phyloP scores from a whole-genome alignment of 2,113 vertebrate species.

The Triplophysa rosa region DNA sequence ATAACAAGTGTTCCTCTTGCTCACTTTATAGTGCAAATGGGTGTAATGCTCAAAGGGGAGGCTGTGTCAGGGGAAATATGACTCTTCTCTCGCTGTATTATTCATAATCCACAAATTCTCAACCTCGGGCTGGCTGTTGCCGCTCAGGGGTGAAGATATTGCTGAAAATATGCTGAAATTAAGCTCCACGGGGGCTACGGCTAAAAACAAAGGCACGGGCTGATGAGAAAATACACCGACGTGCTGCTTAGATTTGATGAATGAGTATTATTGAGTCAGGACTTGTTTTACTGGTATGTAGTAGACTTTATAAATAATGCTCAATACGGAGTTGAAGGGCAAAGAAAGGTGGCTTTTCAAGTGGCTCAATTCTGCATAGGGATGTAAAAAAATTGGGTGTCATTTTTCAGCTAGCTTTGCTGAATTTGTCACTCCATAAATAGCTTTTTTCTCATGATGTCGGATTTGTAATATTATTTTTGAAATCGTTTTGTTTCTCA shows the following conservation, averaged over 20 bases:
- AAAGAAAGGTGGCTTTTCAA: neutral
- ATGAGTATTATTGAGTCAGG: conserved; percentile 35
- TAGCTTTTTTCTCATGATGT: neutral
- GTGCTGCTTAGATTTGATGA: conserved; percentile 18
- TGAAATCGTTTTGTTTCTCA: neutral
- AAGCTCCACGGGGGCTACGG: conserved; percentile 21
- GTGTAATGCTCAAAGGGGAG: conserved; percentile 44
- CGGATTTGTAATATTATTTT: neutral
- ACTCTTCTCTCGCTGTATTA: conserved; percentile 43
- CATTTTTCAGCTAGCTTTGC: conserved; percentile 2
- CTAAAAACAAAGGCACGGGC: conserved; percentile 30
- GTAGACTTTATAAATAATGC: conserved; percentile 19
- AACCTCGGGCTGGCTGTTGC: conserved; percentile 28
- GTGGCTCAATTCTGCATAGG: conserved; percentile 3
- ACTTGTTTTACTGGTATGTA: conserved; percentile 17
- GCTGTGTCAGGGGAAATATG: conserved; percentile 42
- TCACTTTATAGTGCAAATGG: conserved; percentile 58
- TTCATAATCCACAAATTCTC: conserved; percentile 46
- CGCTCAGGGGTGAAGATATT: conserved; percentile 30
- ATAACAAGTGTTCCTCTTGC: conserved; percentile 52
- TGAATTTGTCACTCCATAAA: conserved; percentile 10
- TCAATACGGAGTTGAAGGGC: conserved; percentile 21
- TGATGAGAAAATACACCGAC: conserved; percentile 24
- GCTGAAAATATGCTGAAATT: conserved; percentile 33
- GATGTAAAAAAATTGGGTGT: neutral